A percentile compares a stretch with the other conserved stretches of the same genome.
Conservation (phyloP, 2,113 vertebrate genomes). For the Alosa alosa region DNA sequence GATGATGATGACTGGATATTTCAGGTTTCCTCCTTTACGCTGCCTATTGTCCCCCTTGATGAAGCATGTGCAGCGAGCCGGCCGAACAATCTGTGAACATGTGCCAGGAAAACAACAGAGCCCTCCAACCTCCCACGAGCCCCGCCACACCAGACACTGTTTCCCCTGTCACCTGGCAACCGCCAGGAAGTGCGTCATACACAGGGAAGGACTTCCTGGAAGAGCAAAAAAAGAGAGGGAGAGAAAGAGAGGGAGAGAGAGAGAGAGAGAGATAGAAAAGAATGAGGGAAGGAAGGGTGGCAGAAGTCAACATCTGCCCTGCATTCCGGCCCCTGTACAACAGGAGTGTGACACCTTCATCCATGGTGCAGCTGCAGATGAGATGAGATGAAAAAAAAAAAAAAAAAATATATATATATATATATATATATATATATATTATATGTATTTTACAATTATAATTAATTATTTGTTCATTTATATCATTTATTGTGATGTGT, state of each 20-base stretch:
- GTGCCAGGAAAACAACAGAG: slow-evolving; percentile 42
- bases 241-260: slow-evolving; percentile 26
- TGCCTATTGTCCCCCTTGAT: slow-evolving; percentile 21
- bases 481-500: background rate
- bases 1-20: background rate
- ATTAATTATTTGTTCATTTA: background rate
- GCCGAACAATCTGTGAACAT: slow-evolving; percentile 37
- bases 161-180: slow-evolving; percentile 58
- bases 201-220: slow-evolving; percentile 61
- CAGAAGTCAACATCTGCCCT: background rate
- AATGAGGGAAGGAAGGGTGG: slow-evolving; percentile 20
- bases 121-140: slow-evolving; percentile 37
- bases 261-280: slow-evolving; percentile 13
- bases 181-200: slow-evolving; percentile 63
- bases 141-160: slow-evolving; percentile 37
- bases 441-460: background rate
- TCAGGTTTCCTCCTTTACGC: background rate
- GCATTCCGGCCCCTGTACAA: background rate
- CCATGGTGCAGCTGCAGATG: background rate
- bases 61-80: slow-evolving; percentile 5
- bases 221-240: slow-evolving; percentile 34
- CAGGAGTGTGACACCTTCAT: background rate
- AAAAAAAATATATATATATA: background rate
- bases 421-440: background rate
- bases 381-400: too few species aligned